Evolutionary conservation across 1,140 invertebrate genomes (phyloP).

Genomic region (Dendrolimus punctatus): DNA sequence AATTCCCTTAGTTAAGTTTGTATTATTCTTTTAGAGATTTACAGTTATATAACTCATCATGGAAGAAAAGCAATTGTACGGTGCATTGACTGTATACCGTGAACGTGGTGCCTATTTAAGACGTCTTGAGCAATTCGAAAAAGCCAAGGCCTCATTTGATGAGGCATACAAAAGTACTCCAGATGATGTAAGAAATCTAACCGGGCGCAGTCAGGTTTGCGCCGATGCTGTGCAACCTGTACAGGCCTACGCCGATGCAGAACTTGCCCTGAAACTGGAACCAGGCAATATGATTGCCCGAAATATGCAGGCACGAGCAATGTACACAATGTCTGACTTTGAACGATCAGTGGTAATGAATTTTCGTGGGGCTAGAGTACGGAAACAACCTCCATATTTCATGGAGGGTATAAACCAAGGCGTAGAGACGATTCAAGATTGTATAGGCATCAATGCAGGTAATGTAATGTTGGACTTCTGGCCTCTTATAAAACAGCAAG

Average conservation of each 20-base stretch:
- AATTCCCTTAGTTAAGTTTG: conserved; percentile 1
- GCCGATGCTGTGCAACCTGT: conserved; percentile 66
- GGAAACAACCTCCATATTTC: conserved; percentile 72
- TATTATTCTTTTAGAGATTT: conserved; percentile 10
- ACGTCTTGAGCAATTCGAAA: conserved; percentile 65
- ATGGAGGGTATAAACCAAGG: conserved; percentile 69
- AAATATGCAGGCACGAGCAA: conserved; percentile 70
- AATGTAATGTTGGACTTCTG: conserved; percentile 59
- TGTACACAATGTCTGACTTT: conserved; percentile 72
- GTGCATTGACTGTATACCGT: conserved; percentile 65
- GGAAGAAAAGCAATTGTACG: conserved; percentile 67
- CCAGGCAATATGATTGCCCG: conserved; percentile 61
- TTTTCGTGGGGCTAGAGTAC: conserved; percentile 45
- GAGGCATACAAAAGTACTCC: conserved; percentile 61
- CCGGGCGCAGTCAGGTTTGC: conserved; percentile 63
- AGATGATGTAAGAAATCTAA: conserved; percentile 63
- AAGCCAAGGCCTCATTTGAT: conserved; percentile 65
- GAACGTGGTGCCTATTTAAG: conserved; percentile 68
- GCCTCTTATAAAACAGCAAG: conserved; percentile 52
- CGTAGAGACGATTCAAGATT: conserved; percentile 62
- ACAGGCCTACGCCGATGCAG: conserved; percentile 67
- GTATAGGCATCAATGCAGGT: conserved; percentile 54
- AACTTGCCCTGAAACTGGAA: conserved; percentile 62
- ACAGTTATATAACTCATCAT: conserved; percentile 17
- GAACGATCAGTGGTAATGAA: conserved; percentile 72